Evolutionary conservation across 2,797 vertebrate genomes (phyloP), one percentile per base, ranked within the genome.

Genomic region (Fistularia commersonii): DNA sequence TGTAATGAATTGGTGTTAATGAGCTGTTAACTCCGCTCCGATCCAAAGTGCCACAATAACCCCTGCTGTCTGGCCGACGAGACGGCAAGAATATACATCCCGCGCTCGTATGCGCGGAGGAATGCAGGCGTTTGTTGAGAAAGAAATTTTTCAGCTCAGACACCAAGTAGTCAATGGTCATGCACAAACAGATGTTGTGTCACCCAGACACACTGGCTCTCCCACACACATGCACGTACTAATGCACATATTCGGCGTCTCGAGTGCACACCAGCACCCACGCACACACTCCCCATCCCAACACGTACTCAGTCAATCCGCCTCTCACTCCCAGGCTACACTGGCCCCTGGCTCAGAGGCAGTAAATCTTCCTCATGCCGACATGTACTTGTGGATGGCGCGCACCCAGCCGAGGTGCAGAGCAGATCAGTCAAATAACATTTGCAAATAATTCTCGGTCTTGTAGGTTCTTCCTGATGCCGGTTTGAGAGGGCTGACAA

Each of bases 1-100:
- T 51, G 33, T 81, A 82, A 85, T 84, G 77, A 81, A 80, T 84
- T 66, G 79, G 86, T 82, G 83, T 87, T 87, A 87, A 89, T 85
- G 83, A 88, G 82, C 84, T 86, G 88, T 82, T 87, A 88, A 84
- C 79, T 74, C 74, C 74, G 69, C 64, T 77, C 45, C 54, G 45
- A 51, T 60, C 69, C 74, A 77, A 57, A 73, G 64, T 54, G 0
- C 61, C 36, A 62, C 38, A 62, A 62, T 66, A 76, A 71, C 69
- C 74, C 61, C 71, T 55, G 61, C 76, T 62, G 77, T 60, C 61
- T 57, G 45, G 63, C 70, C 72, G 69, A 66, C 57, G 75, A 57
- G 46, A 50, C 58, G 64, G 55, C 58, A 61, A 52, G 55, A 64
- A 82, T 49, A 66, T 57, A 69, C 40, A 65, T 52, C 46, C 48